Evolutionary conservation across 2,113 vertebrate genomes (phyloP).

Genomic region (Clupea harengus): DNA sequence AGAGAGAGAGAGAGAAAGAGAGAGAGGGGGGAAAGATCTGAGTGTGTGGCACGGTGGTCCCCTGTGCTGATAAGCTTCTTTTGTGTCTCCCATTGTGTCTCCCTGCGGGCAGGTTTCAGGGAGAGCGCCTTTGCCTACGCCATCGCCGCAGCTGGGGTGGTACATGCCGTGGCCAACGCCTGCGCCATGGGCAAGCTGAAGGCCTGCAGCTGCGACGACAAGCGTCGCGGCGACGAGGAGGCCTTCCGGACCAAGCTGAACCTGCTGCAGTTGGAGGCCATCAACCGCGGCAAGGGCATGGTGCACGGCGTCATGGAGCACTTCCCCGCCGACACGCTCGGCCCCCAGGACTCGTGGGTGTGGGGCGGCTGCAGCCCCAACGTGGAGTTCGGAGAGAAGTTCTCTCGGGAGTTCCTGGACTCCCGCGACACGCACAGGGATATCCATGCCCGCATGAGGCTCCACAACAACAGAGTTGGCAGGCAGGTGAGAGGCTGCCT

Average conservation of each 20-base stretch:
- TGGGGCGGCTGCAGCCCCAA: constrained; percentile 98
- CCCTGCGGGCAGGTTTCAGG: constrained; percentile 79
- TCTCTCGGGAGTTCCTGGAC: constrained; percentile 96
- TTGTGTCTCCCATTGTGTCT: neutral
- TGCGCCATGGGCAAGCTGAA: constrained; percentile 95
- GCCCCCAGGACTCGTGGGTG: constrained; percentile 96
- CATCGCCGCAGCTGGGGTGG: constrained; percentile 89
- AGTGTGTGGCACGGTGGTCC: constrained; percentile 21
- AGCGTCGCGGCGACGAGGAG: constrained; percentile 89
- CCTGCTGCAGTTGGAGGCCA: constrained; percentile 90
- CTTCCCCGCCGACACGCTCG: constrained; percentile 78
- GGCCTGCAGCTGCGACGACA: constrained; percentile 89
- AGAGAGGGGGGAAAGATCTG: neutral
- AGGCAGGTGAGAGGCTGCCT: constrained; percentile 84
- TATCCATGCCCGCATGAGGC: constrained; percentile 95
- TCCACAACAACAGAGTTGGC: constrained; percentile 96
- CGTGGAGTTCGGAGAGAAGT: constrained; percentile 95
- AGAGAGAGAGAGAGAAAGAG: neutral
- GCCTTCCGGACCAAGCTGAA: constrained; percentile 91
- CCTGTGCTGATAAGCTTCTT: constrained; percentile 27
- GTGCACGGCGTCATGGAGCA: constrained; percentile 94
- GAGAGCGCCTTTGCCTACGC: constrained; percentile 96
- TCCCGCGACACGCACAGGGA: constrained; percentile 94
- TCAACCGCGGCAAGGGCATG: constrained; percentile 94
- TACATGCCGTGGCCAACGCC: constrained; percentile 93